These are phyloP conservation scores for Astur gentilis DNA, from an alignment of 2,113 vertebrate genomes.

Conservation along the genomic window DNA sequence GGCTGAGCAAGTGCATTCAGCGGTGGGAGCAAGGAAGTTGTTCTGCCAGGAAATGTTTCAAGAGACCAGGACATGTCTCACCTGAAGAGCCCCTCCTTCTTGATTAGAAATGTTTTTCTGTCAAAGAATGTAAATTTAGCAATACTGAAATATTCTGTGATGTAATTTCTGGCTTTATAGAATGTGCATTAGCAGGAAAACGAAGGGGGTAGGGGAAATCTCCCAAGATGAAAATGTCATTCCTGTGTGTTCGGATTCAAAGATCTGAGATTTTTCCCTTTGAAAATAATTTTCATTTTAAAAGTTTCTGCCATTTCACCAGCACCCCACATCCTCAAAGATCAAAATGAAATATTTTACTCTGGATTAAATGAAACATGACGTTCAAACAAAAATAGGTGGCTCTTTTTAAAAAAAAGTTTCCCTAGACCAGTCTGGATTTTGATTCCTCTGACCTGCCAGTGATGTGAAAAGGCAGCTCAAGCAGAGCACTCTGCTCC, in stretches of 20 bases:
- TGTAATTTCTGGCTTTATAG: not conserved
- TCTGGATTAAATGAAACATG: not conserved
- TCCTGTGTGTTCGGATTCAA: not conserved
- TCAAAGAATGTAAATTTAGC: not conserved
- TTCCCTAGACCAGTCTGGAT: not conserved
- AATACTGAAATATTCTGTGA: not conserved
- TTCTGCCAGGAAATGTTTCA: not conserved
- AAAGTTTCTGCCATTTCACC: not conserved
- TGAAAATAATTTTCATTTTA: not conserved
- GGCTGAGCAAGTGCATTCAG: not conserved
- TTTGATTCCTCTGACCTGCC: not conserved
- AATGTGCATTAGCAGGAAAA: not conserved
- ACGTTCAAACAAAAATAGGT: not conserved
- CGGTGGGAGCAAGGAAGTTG: not conserved
- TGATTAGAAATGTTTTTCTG: not conserved
- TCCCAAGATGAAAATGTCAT: not conserved
- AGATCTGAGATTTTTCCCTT: not conserved
- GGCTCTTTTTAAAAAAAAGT: not conserved
- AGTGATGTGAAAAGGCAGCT: not conserved
- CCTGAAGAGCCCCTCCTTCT: not conserved
- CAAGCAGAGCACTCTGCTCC: not conserved
- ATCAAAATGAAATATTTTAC: not conserved
- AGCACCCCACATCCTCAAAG: not conserved
- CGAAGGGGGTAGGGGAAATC: accelerated
- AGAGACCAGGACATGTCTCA: not conserved